Conservation (phyloP, 92 coral and sea anemone species). For the Epizoanthus fatuus region DNA sequence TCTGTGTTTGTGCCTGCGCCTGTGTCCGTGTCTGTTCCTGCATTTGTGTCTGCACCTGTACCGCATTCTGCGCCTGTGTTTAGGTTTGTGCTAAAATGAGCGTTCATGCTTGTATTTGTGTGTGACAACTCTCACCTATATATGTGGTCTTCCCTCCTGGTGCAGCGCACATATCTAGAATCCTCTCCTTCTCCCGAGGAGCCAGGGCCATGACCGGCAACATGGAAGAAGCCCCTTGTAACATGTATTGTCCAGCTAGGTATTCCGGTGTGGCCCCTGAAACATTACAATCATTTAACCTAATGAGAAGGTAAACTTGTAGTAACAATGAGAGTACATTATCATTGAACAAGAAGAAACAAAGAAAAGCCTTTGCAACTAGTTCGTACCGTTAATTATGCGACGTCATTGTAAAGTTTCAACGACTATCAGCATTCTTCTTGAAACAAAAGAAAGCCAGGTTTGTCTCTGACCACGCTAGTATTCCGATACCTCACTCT, state of each 20-base stretch:
- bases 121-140: slow-evolving; percentile 68
- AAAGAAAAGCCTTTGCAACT: too few relatives aligned
- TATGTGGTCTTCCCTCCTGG: slow-evolving; percentile 99
- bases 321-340: background rate
- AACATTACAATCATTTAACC: background rate
- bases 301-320: background rate
- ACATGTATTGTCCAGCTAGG: slow-evolving; percentile 96
- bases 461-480: too few relatives aligned
- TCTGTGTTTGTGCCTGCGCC: too few relatives aligned
- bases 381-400: too few relatives aligned
- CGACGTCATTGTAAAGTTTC: too few relatives aligned
- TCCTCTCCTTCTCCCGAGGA: slow-evolving; percentile 94
- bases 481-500: too few relatives aligned
- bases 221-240: slow-evolving; percentile 97
- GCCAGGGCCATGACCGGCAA: slow-evolving; percentile 99
- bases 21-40: too few relatives aligned
- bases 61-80: background rate
- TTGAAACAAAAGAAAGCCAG: too few relatives aligned
- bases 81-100: too few relatives aligned
- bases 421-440: too few relatives aligned
- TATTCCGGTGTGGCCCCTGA: slow-evolving; percentile 99
- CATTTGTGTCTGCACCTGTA: background rate
- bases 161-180: slow-evolving; percentile 98
- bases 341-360: background rate
- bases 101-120: background rate